These are phyloP conservation scores for Loris lydekkerianus DNA, from an alignment of 2,797 vertebrate species.

Conservation along the genomic window DNA sequence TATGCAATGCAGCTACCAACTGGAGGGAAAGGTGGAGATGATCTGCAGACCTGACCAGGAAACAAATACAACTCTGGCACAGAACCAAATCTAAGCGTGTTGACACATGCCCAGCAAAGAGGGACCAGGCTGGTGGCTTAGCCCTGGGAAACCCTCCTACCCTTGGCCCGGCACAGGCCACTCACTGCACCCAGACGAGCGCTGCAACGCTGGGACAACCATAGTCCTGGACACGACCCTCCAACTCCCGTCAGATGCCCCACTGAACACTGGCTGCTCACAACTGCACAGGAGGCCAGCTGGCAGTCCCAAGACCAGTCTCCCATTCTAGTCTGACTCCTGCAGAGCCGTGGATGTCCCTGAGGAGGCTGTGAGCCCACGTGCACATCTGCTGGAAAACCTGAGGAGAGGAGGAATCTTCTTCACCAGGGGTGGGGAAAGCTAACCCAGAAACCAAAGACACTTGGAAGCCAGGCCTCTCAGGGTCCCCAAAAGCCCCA, in stretches of 20 bases:
- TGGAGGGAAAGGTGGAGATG: background rate
- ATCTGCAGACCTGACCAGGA: background rate
- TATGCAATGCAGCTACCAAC: too few species aligned
- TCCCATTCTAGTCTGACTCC: background rate
- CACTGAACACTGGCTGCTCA: background rate
- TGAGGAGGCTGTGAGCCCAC: background rate
- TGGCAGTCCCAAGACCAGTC: background rate
- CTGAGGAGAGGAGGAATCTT: background rate
- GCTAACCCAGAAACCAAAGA: background rate
- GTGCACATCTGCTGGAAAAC: background rate
- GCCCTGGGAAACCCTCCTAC: background rate
- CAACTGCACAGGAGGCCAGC: background rate
- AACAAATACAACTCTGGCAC: background rate
- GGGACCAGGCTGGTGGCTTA: background rate
- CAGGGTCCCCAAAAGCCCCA: background rate
- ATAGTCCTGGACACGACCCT: too few species aligned
- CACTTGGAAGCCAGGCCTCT: background rate
- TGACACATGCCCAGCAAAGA: background rate
- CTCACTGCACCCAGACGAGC: rapidly evolving
- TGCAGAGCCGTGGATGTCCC: background rate
- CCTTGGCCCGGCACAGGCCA: background rate
- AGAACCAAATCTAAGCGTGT: background rate
- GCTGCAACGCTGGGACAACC: rapidly evolving
- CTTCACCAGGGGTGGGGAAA: background rate
- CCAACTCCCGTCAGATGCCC: too few species aligned